phyloP scores from a whole-genome alignment of 2,113 vertebrate species.

The Azemiops feae region DNA sequence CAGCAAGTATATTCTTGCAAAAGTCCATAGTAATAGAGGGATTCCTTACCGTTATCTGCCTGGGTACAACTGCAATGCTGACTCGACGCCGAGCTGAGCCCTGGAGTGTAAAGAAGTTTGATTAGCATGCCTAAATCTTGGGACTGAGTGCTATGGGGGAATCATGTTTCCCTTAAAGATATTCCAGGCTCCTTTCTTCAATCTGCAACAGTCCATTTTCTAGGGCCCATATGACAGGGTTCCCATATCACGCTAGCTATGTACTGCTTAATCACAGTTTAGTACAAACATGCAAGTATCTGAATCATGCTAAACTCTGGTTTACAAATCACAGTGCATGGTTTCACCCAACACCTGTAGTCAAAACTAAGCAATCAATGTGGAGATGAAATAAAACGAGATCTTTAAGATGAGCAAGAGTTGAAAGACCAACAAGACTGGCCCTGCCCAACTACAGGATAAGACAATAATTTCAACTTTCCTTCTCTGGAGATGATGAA shows the following conservation, averaged over 20 bases:
- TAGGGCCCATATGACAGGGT: neutral
- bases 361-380: neutral
- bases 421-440: neutral
- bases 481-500: neutral
- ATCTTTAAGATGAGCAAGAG: neutral
- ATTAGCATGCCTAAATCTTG: neutral
- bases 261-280: neutral
- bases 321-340: neutral
- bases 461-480: neutral
- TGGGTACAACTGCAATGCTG: slow-evolving; percentile 76
- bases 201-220: neutral
- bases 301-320: neutral
- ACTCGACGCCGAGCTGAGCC: slow-evolving; percentile 69
- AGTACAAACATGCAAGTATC: neutral
- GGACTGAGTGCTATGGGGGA: neutral
- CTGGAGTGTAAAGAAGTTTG: slow-evolving; percentile 46
- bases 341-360: neutral
- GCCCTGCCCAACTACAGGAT: neutral
- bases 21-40: accelerated
- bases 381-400: neutral
- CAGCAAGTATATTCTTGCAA: neutral
- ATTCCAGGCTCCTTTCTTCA: neutral
- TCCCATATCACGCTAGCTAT: neutral
- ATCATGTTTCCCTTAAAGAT: neutral
- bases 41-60: slow-evolving; percentile 63